These are phyloP conservation scores for Trachelipus rathkii DNA, from an alignment of 1,140 invertebrate species.

Conservation along the genomic window DNA sequence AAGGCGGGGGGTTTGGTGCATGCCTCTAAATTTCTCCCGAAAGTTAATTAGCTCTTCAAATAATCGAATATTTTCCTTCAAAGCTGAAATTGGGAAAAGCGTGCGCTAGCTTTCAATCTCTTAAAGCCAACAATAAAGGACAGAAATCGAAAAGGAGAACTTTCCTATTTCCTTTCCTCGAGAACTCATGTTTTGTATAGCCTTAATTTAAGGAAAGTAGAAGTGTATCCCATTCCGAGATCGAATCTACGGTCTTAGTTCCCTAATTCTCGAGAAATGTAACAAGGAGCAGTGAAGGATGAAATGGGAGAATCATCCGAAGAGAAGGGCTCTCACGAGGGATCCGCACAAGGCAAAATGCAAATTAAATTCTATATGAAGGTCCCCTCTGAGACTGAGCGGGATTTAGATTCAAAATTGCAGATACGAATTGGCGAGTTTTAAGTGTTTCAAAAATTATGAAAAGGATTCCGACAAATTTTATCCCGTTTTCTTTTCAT, in stretches of 20 bases:
- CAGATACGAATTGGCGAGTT: neutral
- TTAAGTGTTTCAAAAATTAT: neutral
- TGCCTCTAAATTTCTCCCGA: no score
- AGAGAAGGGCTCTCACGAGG: neutral
- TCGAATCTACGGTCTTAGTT: neutral
- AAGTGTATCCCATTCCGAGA: neutral
- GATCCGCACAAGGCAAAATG: neutral
- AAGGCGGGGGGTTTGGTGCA: no score
- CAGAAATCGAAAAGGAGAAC: neutral
- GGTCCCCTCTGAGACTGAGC: neutral
- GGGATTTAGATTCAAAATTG: neutral
- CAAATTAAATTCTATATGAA: conserved; percentile 4
- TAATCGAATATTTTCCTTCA: no score
- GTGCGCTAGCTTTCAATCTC: no score
- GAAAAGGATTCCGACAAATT: neutral
- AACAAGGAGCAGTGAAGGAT: neutral
- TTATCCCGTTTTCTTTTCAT: neutral
- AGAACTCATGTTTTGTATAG: neutral
- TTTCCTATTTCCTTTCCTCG: neutral
- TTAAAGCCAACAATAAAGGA: neutral
- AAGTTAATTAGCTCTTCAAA: no score
- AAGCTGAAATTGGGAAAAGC: no score
- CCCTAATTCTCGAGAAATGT: neutral
- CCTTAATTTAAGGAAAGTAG: neutral
- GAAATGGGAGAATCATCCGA: neutral